Evolutionary conservation across 30 jellyfish, hydroid and myxozoan genomes (phyloP).

Genomic region (Hydra vulgaris): DNA sequence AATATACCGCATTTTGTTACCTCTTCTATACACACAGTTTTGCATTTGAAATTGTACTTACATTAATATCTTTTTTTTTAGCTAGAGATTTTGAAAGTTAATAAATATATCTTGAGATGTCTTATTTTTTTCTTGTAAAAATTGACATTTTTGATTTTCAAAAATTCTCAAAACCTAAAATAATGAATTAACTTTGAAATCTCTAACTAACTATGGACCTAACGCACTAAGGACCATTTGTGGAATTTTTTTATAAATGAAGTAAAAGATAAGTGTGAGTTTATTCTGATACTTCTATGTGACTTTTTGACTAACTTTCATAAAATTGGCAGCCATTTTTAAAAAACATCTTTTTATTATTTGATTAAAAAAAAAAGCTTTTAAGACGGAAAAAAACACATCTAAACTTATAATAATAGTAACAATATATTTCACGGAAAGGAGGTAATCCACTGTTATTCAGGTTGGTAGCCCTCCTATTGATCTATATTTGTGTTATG

Average conservation of each 20-base stretch:
- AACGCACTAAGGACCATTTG: not conserved
- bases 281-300: not conserved
- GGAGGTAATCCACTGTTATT: no score
- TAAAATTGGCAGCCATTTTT: not conserved
- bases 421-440: no score
- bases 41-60: not conserved
- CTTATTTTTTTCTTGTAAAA: not conserved
- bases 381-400: no score
- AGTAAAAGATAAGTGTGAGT: not conserved
- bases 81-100: not conserved
- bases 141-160: not conserved
- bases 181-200: not conserved
- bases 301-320: not conserved
- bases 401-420: no score
- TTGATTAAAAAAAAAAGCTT: not conserved
- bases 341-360: no score
- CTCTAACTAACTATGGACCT: not conserved
- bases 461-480: no score
- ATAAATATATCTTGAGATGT: not conserved
- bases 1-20: not conserved
- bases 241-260: not conserved
- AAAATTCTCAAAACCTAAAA: not conserved
- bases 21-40: not conserved
- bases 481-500: no score
- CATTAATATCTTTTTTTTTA: not conserved